Evolutionary conservation across 2,888 invertebrate genomes (phyloP).

Genomic region (Camptogramma bilineatum): DNA sequence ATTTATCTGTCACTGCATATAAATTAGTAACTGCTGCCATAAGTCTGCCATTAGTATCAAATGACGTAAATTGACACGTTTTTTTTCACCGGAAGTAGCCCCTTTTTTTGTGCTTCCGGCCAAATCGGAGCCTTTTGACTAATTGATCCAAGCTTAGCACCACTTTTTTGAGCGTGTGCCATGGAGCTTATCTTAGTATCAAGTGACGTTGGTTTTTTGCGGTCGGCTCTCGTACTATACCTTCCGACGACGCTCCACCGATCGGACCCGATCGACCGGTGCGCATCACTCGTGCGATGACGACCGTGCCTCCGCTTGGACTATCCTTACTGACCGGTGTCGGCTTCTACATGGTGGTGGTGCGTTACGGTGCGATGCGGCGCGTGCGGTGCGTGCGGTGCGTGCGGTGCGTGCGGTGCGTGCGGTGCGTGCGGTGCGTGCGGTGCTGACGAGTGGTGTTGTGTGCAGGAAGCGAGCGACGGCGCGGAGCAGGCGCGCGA

Average conservation of each 20-base stretch:
- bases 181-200: too few species aligned
- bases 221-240: too few species aligned
- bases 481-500: slow-evolving; percentile 86
- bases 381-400: slow-evolving; percentile 41
- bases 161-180: too few species aligned
- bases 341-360: slow-evolving; percentile 39
- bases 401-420: slow-evolving; percentile 28
- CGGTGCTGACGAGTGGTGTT: slow-evolving; percentile 58
- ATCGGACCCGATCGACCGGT: not conserved
- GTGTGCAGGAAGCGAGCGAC: slow-evolving; percentile 66
- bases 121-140: too few species aligned
- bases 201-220: too few species aligned
- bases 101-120: too few species aligned
- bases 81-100: too few species aligned
- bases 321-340: slow-evolving; percentile 15
- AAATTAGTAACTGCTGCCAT: too few species aligned
- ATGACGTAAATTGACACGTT: too few species aligned
- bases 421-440: slow-evolving; percentile 42
- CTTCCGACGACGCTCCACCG: not conserved
- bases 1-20: too few species aligned
- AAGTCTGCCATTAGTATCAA: too few species aligned
- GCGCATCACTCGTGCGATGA: not conserved
- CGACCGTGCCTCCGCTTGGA: slow-evolving; percentile 15
- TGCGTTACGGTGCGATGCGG: slow-evolving; percentile 48
- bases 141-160: too few species aligned